Base-by-base conservation (phyloP, 2,888 invertebrate genomes). In the Gari tellinella region DNA sequence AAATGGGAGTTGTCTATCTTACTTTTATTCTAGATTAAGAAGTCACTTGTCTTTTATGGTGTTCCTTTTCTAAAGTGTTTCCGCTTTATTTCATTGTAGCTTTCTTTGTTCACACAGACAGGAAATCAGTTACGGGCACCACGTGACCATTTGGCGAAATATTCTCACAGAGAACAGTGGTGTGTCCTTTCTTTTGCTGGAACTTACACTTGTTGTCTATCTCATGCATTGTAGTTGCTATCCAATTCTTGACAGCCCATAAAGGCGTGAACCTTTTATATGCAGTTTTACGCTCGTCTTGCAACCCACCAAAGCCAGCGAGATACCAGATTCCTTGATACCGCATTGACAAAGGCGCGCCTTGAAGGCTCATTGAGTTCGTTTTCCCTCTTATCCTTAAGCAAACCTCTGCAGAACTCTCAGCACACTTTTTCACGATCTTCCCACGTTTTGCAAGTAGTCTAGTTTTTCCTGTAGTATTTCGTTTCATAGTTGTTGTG, bases 191-290 rank as follows among this genome's bases (percentile, higher is more conserved):
- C 15, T 56, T 63, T 23, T 65, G 38, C 41, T 66, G 72, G 45
- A 79, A 75, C 21, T 57, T 55, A 46, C 82, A 84, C 46, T 80
- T 77, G 23, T 64, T 75, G 64, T 84, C 81, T 25, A 78, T 72
- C 52, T 82, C 83, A 19, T 78, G 68, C 43, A 84, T 84, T 0
- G 80, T 81, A 10, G 63, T 76, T 4, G 75, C 75, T 10, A 84
- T 72, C 83, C 83, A 84, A n/a, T 75, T 60, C 7, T 73, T 69
- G 19, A 72, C 63, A 5, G 67, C 61, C 83, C 83, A 84, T 5
- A 84, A 58, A 15, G 83, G 83, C 12, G 80, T 78, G 46, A 84
- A 84, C n/a, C 31, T 57, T 26, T 41, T 53, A 43, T 62, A 55
- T 15, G 62, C 48, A n/a, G 23, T 17, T n/a, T 66, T 62, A 2